These are phyloP conservation scores for Taeniopygia guttata DNA, from an alignment of 2,797 vertebrate genomes.

Conservation along the genomic window DNA sequence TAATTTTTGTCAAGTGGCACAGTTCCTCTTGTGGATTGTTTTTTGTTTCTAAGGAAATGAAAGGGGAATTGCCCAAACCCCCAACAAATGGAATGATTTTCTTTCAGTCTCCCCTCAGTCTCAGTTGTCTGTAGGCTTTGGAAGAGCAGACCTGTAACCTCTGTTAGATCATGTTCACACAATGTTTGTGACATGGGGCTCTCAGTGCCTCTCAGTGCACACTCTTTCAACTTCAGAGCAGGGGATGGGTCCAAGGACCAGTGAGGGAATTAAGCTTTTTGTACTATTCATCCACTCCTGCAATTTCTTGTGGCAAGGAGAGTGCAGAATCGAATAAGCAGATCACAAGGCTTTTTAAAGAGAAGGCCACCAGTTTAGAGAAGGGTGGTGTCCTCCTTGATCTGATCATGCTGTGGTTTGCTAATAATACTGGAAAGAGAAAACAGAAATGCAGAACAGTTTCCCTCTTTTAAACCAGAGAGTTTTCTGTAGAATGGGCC, in stretches of 20 bases:
- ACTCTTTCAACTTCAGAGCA: background rate
- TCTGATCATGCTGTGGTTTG: background rate
- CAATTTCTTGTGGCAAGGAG: background rate
- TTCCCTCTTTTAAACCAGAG: background rate
- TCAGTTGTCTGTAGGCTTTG: background rate
- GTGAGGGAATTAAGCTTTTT: background rate
- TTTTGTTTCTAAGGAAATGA: slow-evolving; percentile 14
- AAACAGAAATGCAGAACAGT: background rate
- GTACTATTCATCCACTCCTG: background rate
- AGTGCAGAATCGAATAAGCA: background rate
- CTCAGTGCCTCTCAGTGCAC: background rate
- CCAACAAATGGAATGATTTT: background rate
- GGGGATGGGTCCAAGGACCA: background rate
- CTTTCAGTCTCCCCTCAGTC: background rate
- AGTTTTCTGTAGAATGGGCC: background rate
- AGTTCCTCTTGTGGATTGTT: background rate
- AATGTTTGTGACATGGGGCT: background rate
- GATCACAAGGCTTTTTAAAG: background rate
- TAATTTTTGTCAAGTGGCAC: background rate
- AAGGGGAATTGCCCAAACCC: background rate
- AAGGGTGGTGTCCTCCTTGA: background rate
- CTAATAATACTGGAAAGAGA: background rate
- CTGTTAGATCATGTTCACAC: background rate
- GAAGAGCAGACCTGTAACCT: background rate
- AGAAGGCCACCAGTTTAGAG: background rate